Evolutionary conservation across 2,797 vertebrate species (phyloP), one percentile per base, ranked within the genome.

Genomic region (Buphagus erythrorhynchus): DNA sequence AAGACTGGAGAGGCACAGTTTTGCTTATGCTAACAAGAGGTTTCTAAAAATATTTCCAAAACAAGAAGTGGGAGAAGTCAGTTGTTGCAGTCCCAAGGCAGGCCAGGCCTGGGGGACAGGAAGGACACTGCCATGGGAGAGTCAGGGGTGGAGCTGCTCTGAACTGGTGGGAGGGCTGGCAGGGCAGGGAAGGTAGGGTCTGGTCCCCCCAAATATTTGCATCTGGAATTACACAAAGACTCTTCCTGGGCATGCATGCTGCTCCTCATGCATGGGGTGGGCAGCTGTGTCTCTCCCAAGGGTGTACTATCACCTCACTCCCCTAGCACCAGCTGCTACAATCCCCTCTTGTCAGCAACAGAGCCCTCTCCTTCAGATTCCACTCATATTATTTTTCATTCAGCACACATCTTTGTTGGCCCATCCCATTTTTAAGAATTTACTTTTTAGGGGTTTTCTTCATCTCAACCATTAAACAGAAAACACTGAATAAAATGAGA

Each of bases 131-230:
- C 35, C 11, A 54, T 40, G 18, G 35, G 20, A 51, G n/a, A 22
- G 6, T 42, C 2, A 0, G 14, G 17, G 8, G 15, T 16, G 4
- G 9, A 33, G 13, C 38, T 1, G 0, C 2, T 16, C 12, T 15
- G 40, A 36, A 4, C 35, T 79, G 46, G 10, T 4, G 15, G 33
- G n/a, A 72, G n/a, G 4, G 0, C 18, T 2, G 4, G 43, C 58
- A 51, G 40, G 20, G 20, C 4, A 5, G 48, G 62, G 25, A 57
- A 69, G 69, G 76, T 65, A 54, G 33, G 21, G 33, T 84, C 57
- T 73, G 40, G 14, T 43, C 29, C 33, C 24, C 80, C 11, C 63
- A 86, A 79, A 78, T 84, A 92, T 85, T 93, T 94, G 40, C 33
- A 67, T 66, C 55, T 87, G 77, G 71, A 82, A 82, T 93, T 82